Percentiles rank a stretch among this genome's conserved stretches.
Conservation (phyloP, 2,113 vertebrate genomes). For the Sander lucioperca region DNA sequence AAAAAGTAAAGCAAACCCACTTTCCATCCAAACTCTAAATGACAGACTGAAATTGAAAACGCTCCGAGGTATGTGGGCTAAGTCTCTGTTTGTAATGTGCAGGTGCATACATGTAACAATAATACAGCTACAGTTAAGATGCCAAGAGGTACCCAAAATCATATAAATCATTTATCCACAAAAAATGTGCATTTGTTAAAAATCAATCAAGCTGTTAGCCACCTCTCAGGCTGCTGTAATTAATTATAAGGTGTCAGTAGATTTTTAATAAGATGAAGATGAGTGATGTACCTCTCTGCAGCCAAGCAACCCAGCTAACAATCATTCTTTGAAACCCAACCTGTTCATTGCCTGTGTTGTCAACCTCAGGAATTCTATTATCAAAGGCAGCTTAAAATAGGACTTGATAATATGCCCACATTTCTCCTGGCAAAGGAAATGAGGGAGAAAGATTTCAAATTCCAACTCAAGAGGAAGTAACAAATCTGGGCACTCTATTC, state of each 20-base stretch:
- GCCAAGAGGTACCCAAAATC: background rate
- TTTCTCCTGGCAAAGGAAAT: slow-evolving; percentile 31
- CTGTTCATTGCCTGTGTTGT: slow-evolving; percentile 39
- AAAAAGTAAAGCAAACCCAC: slow-evolving; percentile 48
- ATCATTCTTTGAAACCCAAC: slow-evolving; percentile 28
- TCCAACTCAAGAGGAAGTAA: slow-evolving; percentile 30
- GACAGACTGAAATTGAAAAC: slow-evolving; percentile 37
- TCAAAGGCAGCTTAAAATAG: slow-evolving; percentile 55
- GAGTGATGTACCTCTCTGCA: slow-evolving; percentile 43
- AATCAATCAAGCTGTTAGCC: slow-evolving; percentile 19
- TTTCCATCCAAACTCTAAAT: slow-evolving; percentile 47
- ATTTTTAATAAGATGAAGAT: slow-evolving; percentile 44
- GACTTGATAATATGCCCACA: slow-evolving; percentile 22
- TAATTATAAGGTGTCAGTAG: slow-evolving; percentile 36
- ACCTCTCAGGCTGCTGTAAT: slow-evolving; percentile 18
- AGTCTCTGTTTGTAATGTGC: slow-evolving; percentile 11
- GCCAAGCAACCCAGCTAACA: background rate
- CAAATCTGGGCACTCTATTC: background rate
- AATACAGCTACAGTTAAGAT: background rate
- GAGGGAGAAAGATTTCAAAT: slow-evolving; percentile 6
- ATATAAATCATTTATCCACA: background rate
- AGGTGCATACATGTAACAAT: slow-evolving; percentile 15
- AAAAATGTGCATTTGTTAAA: slow-evolving; percentile 3
- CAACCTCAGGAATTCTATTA: slow-evolving; percentile 48
- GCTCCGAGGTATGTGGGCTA: slow-evolving; percentile 2